Evolutionary conservation across 1,140 invertebrate genomes (phyloP), one percentile per base, ranked within the genome.

Genomic region (Nymphalis io): DNA sequence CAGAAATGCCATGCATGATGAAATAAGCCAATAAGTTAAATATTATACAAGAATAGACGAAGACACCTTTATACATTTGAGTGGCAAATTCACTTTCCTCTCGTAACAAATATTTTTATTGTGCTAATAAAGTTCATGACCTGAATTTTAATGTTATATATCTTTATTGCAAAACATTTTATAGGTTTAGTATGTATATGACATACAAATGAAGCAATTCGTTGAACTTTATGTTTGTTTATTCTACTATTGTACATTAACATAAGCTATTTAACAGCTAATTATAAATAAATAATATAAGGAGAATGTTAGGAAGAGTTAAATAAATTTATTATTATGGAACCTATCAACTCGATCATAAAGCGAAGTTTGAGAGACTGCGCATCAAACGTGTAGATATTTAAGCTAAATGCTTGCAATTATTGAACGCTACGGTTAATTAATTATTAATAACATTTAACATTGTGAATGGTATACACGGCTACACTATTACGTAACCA

Each of bases 401-500:
- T 20, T 51, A 51, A 57, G 6, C 38, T 23, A 61, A 55, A 51
- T 13, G 16, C 27, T 53, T 39, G 46, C 33, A 60, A 61, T 55
- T 68, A 42, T 15, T 61, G 16, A 48, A 8, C 18, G 65, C 40
- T 69, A 62, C 58, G 33, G 53, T 53, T 42, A 60, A 68, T 72
- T 58, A 68, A 27, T 51, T 59, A 72, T 65, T 55, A 23, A 46
- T 61, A 61, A 18, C 60, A 13, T 46, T 21, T 20, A 64, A 33
- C 27, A 33, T 33, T 33, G n/a, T 33, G 27, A 59, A 18, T 59
- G 13, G 23, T 21, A 44, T 60, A 74, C 60, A 64, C 67, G 38
- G 60, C 63, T 67, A 27, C 62, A 67, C 62, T 60, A 70, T 68
- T 48, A 68, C 48, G 66, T 63, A 68, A 39, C 40, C 44, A 27